These are phyloP conservation scores for Xylota sylvarum DNA, from an alignment of 2,888 invertebrate species.

Conservation along the genomic window DNA sequence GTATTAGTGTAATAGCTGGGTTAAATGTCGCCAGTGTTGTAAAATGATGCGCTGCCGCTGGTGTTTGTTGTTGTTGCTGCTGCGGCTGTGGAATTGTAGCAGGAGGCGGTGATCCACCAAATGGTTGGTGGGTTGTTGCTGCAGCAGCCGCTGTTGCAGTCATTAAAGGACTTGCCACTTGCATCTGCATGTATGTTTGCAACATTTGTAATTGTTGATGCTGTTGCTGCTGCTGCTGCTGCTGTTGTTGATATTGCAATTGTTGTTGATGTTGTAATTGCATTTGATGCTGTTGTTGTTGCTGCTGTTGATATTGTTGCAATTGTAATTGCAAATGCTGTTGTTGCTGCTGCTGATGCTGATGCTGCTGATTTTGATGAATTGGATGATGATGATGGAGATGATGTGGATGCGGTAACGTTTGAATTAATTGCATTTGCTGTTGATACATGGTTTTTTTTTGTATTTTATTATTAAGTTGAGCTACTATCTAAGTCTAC, in stretches of 20 bases:
- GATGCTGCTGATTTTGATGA: slow-evolving; percentile 67
- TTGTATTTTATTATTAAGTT: slow-evolving; percentile 60
- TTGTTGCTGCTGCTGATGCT: slow-evolving; percentile 82
- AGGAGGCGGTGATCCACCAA: slow-evolving; percentile 73
- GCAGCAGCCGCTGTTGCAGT: slow-evolving; percentile 78
- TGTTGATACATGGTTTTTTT: slow-evolving; percentile 80
- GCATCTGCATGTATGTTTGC: slow-evolving; percentile 84
- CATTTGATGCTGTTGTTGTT: slow-evolving; percentile 80
- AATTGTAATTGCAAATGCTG: slow-evolving; percentile 75
- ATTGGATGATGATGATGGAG: slow-evolving; percentile 75
- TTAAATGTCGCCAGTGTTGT: slow-evolving; percentile 80
- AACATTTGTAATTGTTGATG: slow-evolving; percentile 83
- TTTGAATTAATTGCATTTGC: slow-evolving; percentile 85
- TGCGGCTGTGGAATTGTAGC: slow-evolving; percentile 74
- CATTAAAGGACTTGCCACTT: slow-evolving; percentile 80
- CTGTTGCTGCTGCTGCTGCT: slow-evolving; percentile 82
- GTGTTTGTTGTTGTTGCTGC: slow-evolving; percentile 71
- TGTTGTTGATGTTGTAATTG: slow-evolving; percentile 79
- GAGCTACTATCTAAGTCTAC: slow-evolving; percentile 47
- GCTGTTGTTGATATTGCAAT: slow-evolving; percentile 79
- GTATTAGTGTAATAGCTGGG: slow-evolving; percentile 81
- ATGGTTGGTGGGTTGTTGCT: slow-evolving; percentile 81
- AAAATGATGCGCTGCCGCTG: slow-evolving; percentile 78
- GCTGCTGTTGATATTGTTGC: slow-evolving; percentile 80
- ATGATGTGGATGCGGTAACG: slow-evolving; percentile 81